A percentile compares a stretch with the other conserved stretches of the same genome.
These are phyloP conservation scores for Palythoa caribaeorum DNA, from an alignment of 92 coral and sea anemone genomes.

Conservation along the genomic window DNA sequence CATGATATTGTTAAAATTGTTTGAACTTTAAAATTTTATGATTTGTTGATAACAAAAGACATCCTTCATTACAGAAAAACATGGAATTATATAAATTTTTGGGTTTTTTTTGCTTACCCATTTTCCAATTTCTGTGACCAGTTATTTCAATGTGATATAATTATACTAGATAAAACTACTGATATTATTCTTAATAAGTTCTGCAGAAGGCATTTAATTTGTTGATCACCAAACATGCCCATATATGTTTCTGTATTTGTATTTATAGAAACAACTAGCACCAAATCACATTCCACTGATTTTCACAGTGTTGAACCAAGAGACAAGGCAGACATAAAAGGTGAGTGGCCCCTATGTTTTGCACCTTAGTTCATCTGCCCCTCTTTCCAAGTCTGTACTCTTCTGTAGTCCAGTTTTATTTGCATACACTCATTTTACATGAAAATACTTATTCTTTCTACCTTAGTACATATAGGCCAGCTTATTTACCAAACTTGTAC, in stretches of 20 bases:
- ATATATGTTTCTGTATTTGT: slow-evolving; percentile 1
- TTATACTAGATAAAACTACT: slow-evolving; percentile 8
- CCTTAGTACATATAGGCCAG: not conserved
- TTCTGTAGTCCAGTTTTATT: slow-evolving; percentile 3
- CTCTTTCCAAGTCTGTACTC: slow-evolving; percentile 2
- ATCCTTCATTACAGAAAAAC: not conserved
- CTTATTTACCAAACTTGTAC: slow-evolving; percentile 10
- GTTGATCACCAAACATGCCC: slow-evolving; percentile 12
- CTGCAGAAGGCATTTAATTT: not conserved
- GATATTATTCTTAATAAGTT: slow-evolving; percentile 2
- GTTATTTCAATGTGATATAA: slow-evolving; percentile 4
- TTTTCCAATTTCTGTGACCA: slow-evolving; percentile 8
- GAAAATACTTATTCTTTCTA: slow-evolving; percentile 7
- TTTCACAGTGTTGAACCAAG: slow-evolving; percentile 15
- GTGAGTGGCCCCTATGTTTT: slow-evolving; percentile 16
- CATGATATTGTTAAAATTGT: slow-evolving; percentile 8
- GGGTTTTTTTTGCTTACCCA: not conserved
- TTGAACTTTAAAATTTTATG: slow-evolving; percentile 4
- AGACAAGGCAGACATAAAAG: slow-evolving; percentile 9
- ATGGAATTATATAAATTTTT: slow-evolving; percentile 3
- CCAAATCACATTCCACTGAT: not conserved
- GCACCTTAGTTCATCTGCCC: not conserved
- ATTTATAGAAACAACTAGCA: slow-evolving; percentile 5
- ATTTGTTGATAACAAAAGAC: slow-evolving; percentile 1
- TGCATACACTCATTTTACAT: slow-evolving; percentile 13